Evolutionary conservation across 2,888 invertebrate genomes (phyloP).

Genomic region (Nipponacmea schrenckii): DNA sequence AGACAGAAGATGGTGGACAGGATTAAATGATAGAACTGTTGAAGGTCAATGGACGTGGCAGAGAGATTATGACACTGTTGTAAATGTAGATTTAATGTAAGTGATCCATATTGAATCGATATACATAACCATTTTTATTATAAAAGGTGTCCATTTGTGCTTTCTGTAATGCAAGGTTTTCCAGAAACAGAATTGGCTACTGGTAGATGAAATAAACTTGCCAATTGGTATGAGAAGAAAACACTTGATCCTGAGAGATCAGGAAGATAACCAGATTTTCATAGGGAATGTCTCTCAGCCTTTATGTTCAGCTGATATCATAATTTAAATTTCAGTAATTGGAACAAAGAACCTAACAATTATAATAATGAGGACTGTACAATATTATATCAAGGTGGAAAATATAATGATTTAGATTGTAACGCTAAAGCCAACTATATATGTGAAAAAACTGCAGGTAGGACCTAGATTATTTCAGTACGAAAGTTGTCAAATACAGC

Average conservation of each 20-base stretch:
- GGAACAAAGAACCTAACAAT: slow-evolving; percentile 47
- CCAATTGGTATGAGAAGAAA: not conserved
- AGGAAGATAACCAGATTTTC: too few relatives aligned
- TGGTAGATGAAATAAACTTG: too few relatives aligned
- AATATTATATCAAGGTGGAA: slow-evolving; percentile 36
- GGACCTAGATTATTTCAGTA: too few relatives aligned
- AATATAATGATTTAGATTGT: slow-evolving; percentile 39
- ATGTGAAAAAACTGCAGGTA: slow-evolving; percentile 29
- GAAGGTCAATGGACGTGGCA: slow-evolving; percentile 22
- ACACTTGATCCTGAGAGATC: not conserved
- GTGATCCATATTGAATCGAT: not conserved
- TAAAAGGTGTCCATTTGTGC: too few relatives aligned
- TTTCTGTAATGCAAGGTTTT: too few relatives aligned
- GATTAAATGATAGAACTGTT: slow-evolving; percentile 15
- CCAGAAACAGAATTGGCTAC: too few relatives aligned
- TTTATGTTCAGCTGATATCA: too few relatives aligned
- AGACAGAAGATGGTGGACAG: slow-evolving; percentile 20
- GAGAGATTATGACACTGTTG: slow-evolving; percentile 12
- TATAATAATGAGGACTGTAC: slow-evolving; percentile 39
- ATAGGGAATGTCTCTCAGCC: too few relatives aligned
- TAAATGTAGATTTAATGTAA: slow-evolving; percentile 22
- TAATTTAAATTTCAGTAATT: slow-evolving; percentile 28
- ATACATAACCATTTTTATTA: too few relatives aligned
- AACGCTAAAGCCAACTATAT: slow-evolving; percentile 32
- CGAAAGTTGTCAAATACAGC: too few relatives aligned